Evolutionary conservation across 1,140 invertebrate genomes (phyloP).

Genomic region (Brachionus asplanchnoidis): DNA sequence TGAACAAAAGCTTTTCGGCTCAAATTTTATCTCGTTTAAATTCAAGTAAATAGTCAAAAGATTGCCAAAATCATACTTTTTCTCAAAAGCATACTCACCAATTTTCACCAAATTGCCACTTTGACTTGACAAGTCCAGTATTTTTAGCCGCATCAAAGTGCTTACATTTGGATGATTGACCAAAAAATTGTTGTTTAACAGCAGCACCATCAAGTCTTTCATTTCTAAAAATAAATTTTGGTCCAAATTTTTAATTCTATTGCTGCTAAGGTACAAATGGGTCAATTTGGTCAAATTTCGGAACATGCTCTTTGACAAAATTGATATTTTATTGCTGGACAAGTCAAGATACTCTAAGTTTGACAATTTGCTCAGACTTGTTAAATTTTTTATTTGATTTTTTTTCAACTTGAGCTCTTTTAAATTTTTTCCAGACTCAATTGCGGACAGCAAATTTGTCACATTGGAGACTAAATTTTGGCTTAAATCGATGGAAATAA

Average conservation of each 20-base stretch:
- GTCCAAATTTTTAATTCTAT: slow-evolving; percentile 3
- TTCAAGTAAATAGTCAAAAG: slow-evolving; percentile 9
- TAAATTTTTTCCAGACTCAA: neutral
- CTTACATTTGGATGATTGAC: neutral
- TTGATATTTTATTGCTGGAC: neutral
- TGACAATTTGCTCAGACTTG: neutral
- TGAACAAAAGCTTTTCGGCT: slow-evolving; percentile 14
- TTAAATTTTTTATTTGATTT: neutral
- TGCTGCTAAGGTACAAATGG: slow-evolving; percentile 9
- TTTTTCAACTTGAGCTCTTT: slow-evolving; percentile 3
- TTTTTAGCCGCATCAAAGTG: neutral
- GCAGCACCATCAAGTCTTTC: neutral
- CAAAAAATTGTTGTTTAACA: slow-evolving; percentile 21
- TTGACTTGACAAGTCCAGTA: slow-evolving; percentile 33
- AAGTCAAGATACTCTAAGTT: slow-evolving; percentile 13
- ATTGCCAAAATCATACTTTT: neutral
- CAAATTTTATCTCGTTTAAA: neutral
- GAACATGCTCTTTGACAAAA: neutral
- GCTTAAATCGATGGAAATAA: slow-evolving; percentile 3
- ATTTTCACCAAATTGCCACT: slow-evolving; percentile 4
- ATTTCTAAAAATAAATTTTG: neutral
- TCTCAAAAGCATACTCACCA: neutral
- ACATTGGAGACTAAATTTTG: neutral
- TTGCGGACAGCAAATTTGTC: neutral
- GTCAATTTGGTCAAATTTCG: slow-evolving; percentile 10